phyloP scores from a whole-genome alignment of 30 jellyfish, hydroid and myxozoan species.

The Chrysaora quinquecirrha region DNA sequence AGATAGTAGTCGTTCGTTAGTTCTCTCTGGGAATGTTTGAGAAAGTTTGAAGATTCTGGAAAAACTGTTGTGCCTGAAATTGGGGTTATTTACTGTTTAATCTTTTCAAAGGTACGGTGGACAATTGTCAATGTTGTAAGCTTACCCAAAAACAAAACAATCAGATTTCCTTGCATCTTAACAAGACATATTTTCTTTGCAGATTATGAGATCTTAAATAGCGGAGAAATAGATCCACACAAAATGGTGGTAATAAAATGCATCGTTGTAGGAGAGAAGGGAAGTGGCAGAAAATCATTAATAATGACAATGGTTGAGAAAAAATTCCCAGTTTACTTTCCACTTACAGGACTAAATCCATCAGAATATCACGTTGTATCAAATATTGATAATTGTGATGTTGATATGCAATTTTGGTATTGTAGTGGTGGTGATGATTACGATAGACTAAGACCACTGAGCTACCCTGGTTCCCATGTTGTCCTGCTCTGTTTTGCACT shows the following conservation, averaged over 20 bases:
- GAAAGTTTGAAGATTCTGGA: too few species aligned
- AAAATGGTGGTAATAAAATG: neutral
- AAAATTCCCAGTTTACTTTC: neutral
- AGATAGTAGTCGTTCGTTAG: too few species aligned
- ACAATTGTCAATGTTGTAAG: too few species aligned
- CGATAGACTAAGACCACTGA: slow-evolving; percentile 2
- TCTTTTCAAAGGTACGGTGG: too few species aligned
- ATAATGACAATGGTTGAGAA: neutral
- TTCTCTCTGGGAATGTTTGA: too few species aligned
- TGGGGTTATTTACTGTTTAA: too few species aligned
- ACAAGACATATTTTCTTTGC: too few species aligned
- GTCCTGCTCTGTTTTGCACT: slow-evolving; percentile 6
- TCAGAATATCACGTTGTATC: slow-evolving; percentile 5
- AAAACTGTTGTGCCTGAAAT: too few species aligned
- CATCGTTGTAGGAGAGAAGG: neutral
- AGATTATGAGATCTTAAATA: too few species aligned
- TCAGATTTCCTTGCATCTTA: too few species aligned
- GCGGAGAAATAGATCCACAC: too few species aligned
- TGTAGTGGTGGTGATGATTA: neutral
- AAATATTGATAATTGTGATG: neutral
- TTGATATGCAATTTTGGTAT: slow-evolving; percentile 4
- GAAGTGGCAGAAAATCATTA: slow-evolving; percentile 2
- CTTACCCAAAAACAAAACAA: too few species aligned
- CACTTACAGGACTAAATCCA: neutral
- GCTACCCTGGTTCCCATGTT: neutral